Conservation (phyloP, 2,113 vertebrate species). For the Brevimyrus niger region DNA sequence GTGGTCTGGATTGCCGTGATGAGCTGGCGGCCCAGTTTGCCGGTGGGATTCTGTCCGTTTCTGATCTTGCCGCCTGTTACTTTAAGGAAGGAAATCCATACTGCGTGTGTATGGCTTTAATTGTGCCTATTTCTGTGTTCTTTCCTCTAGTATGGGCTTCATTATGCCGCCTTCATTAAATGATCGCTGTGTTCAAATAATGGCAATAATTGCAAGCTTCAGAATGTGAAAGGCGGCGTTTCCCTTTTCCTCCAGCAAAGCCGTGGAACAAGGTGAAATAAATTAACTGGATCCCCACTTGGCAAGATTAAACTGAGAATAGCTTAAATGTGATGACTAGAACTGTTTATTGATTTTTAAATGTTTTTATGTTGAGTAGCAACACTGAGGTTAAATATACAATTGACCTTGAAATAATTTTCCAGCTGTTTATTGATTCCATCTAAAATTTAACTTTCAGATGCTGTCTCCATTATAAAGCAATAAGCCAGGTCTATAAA, state of each 20-base stretch:
- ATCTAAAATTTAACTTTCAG: constrained; percentile 53
- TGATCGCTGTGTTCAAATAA: not conserved
- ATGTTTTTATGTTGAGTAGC: constrained; percentile 33
- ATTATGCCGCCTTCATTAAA: not conserved
- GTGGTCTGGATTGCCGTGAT: not conserved
- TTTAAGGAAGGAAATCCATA: not conserved
- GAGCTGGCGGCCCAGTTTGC: not conserved
- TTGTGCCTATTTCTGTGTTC: not conserved
- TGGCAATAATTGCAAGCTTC: not conserved
- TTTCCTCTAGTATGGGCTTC: not conserved
- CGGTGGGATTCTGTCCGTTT: not conserved
- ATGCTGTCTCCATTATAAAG: constrained; percentile 55
- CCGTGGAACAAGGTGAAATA: not conserved
- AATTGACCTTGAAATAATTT: constrained; percentile 47
- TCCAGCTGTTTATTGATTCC: constrained; percentile 51
- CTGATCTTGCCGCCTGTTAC: not conserved
- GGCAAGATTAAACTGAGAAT: constrained; percentile 32
- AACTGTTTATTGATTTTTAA: constrained; percentile 36
- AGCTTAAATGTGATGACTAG: constrained; percentile 33
- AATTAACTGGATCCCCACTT: constrained; percentile 11
- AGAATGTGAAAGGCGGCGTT: not conserved
- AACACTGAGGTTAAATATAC: constrained; percentile 43
- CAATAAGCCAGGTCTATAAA: constrained; percentile 51
- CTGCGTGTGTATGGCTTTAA: not conserved
- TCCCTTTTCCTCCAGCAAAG: not conserved